Evolutionary conservation across 1,140 invertebrate species (phyloP), one percentile per base, ranked within the genome.

Genomic region (Heliothis subflexa): DNA sequence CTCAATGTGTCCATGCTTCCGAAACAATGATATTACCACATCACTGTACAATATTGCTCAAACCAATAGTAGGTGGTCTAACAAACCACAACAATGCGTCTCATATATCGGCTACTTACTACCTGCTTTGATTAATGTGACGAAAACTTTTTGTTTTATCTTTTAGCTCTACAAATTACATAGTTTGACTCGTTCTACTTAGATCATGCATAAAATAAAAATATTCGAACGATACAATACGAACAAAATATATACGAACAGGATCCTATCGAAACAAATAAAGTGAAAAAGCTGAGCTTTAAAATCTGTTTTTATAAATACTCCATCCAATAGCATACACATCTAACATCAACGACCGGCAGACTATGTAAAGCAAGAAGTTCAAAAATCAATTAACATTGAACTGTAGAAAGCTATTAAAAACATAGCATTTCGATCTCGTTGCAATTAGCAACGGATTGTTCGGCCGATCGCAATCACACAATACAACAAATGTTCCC

Each of bases 381-480:
- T 49, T 21, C 18, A 49, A 70, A 40, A 40, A 50, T 70, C 47
- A 75, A 52, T 52, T 75, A 25, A 9, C 25, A 21, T 54, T 16
- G n/a, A 64, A 54, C 45, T 16, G 59, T 75, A 75, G 73, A 75
- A 75, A 75, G 73, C 57, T 75, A 40, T 28, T 64, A 59, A 75
- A 59, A 74, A 64, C 73, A 75, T 50, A 62, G 45, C 57, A 49
- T 64, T 74, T 75, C 73, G 57, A 75, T 64, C 73, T 62, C 73
- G 47, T 62, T 61, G 47, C 54, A 75, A 75, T 75, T 61, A 74
- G 55, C 49, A 18, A 18, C 55, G 13, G 14, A 45, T 61, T 64
- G 73, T 62, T 33, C 45, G n/a, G 33, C 28, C 54, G 71, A 62
- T 62, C 45, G 45, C 66, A 70, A 70, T 61, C 72, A 18, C 21